Conservation (phyloP, 2,797 vertebrate genomes). For the Neosilurus hyrtlii region DNA sequence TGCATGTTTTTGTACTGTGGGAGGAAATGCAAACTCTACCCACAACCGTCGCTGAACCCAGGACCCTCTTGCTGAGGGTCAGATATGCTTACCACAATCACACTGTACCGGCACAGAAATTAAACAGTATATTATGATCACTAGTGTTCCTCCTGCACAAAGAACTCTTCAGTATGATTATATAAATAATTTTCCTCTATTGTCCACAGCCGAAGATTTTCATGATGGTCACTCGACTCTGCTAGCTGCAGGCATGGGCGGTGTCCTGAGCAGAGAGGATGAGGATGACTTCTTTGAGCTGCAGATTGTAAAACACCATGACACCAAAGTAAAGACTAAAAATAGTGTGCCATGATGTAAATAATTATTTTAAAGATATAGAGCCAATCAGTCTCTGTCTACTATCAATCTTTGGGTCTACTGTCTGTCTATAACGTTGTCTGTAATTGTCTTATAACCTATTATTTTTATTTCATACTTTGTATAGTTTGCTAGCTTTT, state of each 20-base stretch:
- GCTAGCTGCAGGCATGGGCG: slow-evolving; percentile 88
- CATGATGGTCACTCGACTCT: slow-evolving; percentile 89
- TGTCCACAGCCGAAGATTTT: slow-evolving; percentile 83
- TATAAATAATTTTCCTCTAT: neutral
- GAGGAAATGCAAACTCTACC: too few relatives aligned
- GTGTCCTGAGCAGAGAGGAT: slow-evolving; percentile 82
- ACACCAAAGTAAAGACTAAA: slow-evolving; percentile 77
- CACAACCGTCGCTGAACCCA: too few relatives aligned
- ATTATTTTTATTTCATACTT: neutral
- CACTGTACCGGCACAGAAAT: neutral
- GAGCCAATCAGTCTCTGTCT: too few relatives aligned
- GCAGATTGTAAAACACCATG: slow-evolving; percentile 88
- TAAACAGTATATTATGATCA: neutral
- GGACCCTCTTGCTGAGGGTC: too few relatives aligned
- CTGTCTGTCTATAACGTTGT: neutral
- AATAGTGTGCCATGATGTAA: neutral
- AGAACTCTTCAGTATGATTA: neutral
- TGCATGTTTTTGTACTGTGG: too few relatives aligned
- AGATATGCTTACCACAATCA: too few relatives aligned
- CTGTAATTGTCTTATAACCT: neutral
- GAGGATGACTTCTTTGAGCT: slow-evolving; percentile 94
- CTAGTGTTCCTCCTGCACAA: neutral
- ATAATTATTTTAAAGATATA: neutral
- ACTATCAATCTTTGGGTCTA: neutral
- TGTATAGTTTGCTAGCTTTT: neutral